phyloP scores from a whole-genome alignment of 2,888 invertebrate species.

The Abscondita cerata region DNA sequence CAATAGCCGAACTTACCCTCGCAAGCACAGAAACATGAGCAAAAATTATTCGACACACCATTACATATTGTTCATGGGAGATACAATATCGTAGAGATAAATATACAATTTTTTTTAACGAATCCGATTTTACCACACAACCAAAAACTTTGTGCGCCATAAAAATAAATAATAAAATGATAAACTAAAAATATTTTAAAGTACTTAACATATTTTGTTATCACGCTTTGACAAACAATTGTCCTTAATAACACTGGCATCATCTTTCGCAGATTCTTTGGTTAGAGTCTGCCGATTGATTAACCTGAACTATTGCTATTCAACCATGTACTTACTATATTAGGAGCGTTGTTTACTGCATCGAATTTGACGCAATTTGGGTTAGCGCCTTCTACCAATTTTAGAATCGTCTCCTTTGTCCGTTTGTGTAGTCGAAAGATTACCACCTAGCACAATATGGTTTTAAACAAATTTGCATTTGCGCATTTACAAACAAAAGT shows the following conservation, averaged over 20 bases:
- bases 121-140: constrained; percentile 24
- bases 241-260: constrained; percentile 52
- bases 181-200: constrained; percentile 35
- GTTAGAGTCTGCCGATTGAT: constrained; percentile 45
- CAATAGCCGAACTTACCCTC: not conserved
- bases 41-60: constrained; percentile 8
- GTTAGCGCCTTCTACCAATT: constrained; percentile 48
- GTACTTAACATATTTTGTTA: constrained; percentile 37
- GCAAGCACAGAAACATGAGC: constrained; percentile 26
- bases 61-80: too few species aligned
- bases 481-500: not conserved
- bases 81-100: too few species aligned
- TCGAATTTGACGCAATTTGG: constrained; percentile 39
- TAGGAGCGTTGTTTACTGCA: constrained; percentile 36
- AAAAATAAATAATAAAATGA: constrained; percentile 30
- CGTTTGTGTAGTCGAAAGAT: constrained; percentile 45
- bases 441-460: constrained; percentile 16
- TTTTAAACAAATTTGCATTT: not conserved
- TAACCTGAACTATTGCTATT: constrained; percentile 34
- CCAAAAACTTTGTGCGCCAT: constrained; percentile 28
- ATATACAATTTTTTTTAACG: constrained; percentile 5
- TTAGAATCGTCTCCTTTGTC: constrained; percentile 55
- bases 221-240: constrained; percentile 34
- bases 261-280: constrained; percentile 52
- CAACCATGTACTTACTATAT: constrained; percentile 33